These are phyloP conservation scores for Dicyrtomina minuta DNA, from an alignment of 2,888 invertebrate genomes.

Conservation along the genomic window DNA sequence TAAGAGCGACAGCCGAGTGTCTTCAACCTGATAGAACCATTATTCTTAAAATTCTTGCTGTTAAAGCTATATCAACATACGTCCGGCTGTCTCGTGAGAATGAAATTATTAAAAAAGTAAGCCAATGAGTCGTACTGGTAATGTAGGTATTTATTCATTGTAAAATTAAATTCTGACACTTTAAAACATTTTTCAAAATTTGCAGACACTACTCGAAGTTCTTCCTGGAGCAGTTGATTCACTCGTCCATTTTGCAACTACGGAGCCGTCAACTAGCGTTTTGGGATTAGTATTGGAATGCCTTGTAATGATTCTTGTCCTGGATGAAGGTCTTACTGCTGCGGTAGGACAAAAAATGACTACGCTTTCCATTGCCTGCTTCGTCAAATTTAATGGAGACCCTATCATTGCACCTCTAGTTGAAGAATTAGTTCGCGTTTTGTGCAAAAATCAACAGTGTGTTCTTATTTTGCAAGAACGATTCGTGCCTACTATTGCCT, in stretches of 20 bases:
- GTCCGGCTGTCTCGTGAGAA: slow-evolving; percentile 45
- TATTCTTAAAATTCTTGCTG: slow-evolving; percentile 50
- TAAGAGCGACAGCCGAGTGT: slow-evolving; percentile 48
- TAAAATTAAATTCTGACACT: background rate
- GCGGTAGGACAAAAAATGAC: slow-evolving; percentile 65
- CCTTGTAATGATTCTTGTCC: slow-evolving; percentile 56
- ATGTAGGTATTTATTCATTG: background rate
- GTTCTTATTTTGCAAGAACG: slow-evolving; percentile 65
- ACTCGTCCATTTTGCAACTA: slow-evolving; percentile 49
- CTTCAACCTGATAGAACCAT: slow-evolving; percentile 47
- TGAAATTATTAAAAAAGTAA: slow-evolving; percentile 41
- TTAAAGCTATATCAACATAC: slow-evolving; percentile 50
- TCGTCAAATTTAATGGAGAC: slow-evolving; percentile 67
- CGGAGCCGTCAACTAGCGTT: slow-evolving; percentile 46
- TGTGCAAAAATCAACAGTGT: slow-evolving; percentile 65
- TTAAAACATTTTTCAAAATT: slow-evolving; percentile 16
- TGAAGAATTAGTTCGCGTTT: slow-evolving; percentile 66
- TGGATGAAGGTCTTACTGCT: slow-evolving; percentile 67
- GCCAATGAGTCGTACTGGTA: background rate
- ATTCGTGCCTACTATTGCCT: slow-evolving; percentile 67
- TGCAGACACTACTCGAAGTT: slow-evolving; percentile 44
- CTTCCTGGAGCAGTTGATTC: slow-evolving; percentile 47
- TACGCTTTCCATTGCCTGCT: slow-evolving; percentile 68
- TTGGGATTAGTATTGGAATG: slow-evolving; percentile 46
- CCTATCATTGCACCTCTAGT: slow-evolving; percentile 65